These are phyloP conservation scores for Sesamia inferens DNA, from an alignment of 2,888 invertebrate genomes.

Conservation along the genomic window DNA sequence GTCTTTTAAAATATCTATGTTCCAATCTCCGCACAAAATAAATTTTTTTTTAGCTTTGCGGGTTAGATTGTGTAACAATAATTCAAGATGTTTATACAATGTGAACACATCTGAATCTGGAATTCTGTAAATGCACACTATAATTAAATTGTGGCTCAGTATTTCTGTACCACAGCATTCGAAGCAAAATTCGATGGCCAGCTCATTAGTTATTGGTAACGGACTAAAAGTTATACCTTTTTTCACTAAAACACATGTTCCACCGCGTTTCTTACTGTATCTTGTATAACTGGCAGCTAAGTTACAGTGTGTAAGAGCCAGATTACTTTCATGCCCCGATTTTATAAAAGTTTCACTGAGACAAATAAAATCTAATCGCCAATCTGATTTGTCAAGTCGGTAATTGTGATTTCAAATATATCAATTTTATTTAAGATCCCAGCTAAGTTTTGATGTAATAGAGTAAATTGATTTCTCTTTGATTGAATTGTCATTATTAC, in stretches of 20 bases:
- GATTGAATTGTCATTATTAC: background rate
- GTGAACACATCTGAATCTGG: too few species aligned
- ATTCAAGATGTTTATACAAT: too few species aligned
- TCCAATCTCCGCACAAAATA: background rate
- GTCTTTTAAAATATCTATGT: too few species aligned
- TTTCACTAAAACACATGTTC: background rate
- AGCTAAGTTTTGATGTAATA: too few species aligned
- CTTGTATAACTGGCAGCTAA: conserved; percentile 10
- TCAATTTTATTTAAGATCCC: too few species aligned
- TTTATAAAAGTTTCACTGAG: conserved; percentile 16
- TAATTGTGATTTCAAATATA: too few species aligned
- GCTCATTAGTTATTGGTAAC: background rate
- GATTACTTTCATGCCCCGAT: conserved; percentile 16
- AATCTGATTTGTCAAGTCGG: too few species aligned
- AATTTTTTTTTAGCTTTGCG: background rate
- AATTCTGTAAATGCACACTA: background rate
- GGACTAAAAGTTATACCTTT: background rate
- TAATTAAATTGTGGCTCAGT: too few species aligned
- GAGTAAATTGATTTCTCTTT: too few species aligned
- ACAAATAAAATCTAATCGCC: background rate
- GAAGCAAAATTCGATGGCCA: background rate
- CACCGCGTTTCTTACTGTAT: background rate
- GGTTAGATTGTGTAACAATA: too few species aligned
- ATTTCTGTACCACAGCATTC: background rate
- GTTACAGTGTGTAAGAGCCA: background rate